Evolutionary conservation across 2,797 vertebrate genomes (phyloP).

Genomic region (Heterohyrax brucei): DNA sequence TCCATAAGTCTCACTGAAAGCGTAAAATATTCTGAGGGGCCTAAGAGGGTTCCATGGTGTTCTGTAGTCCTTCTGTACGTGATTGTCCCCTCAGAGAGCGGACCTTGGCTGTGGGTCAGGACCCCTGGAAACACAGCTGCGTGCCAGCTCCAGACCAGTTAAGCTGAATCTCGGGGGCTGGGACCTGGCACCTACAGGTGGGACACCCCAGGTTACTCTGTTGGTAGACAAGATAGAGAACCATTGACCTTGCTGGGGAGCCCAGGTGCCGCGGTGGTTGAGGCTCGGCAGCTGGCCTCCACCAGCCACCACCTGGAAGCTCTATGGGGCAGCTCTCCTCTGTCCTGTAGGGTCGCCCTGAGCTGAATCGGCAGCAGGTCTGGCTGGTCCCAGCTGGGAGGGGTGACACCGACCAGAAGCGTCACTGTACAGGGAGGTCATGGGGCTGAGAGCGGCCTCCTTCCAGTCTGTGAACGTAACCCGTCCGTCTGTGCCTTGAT

Average conservation of each 20-base stretch:
- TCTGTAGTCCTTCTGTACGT: background rate
- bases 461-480: background rate
- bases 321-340: no score
- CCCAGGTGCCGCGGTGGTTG: no score
- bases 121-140: background rate
- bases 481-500: background rate
- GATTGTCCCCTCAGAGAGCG: background rate
- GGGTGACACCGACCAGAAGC: background rate
- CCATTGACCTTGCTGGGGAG: background rate
- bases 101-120: background rate
- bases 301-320: no score
- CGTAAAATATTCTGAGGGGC: background rate
- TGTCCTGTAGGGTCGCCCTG: no score
- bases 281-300: no score
- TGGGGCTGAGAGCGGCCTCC: background rate
- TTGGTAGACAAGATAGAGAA: no score
- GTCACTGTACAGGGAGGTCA: background rate
- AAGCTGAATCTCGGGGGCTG: background rate
- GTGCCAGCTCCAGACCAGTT: rapidly evolving
- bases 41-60: background rate
- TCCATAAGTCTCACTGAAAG: background rate
- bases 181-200: background rate
- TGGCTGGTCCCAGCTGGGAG: background rate
- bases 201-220: no score
- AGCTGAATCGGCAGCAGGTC: no score